A percentile compares a stretch with the other conserved stretches of the same genome.
Evolutionary conservation across 2,888 invertebrate genomes (phyloP).

Genomic region (Cheilosia impressa): DNA sequence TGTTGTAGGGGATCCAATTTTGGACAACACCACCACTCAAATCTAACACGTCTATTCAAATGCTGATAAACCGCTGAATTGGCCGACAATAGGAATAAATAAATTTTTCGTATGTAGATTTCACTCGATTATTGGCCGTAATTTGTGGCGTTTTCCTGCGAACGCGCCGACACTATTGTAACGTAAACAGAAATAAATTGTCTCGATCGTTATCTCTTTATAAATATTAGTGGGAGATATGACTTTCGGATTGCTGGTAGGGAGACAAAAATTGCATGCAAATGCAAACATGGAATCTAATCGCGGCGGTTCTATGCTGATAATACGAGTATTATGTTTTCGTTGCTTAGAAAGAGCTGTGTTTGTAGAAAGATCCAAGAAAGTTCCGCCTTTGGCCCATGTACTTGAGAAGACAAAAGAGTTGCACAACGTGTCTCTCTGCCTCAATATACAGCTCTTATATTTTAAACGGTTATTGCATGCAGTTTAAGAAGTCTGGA

Average conservation of each 20-base stretch:
- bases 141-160: not conserved
- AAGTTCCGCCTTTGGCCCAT: no score
- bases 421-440: no score
- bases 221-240: constrained; percentile 42
- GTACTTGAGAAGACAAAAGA: no score
- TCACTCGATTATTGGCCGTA: not conserved
- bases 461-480: no score
- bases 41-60: not conserved
- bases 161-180: not conserved
- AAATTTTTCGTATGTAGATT: not conserved
- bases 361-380: not conserved
- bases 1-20: constrained; percentile 20
- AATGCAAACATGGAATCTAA: not conserved
- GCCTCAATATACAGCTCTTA: no score
- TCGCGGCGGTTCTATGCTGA: not conserved
- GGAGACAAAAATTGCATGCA: not conserved
- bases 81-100: not conserved
- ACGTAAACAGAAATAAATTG: constrained; percentile 7
- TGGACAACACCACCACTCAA: not conserved
- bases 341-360: not conserved
- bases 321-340: not conserved
- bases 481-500: no score
- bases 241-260: constrained; percentile 1
- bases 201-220: constrained; percentile 18
- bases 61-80: not conserved